A percentile compares a stretch with the other conserved stretches of the same genome.
Conservation (phyloP, 2,888 invertebrate genomes). For the Microctonus hyperodae region DNA sequence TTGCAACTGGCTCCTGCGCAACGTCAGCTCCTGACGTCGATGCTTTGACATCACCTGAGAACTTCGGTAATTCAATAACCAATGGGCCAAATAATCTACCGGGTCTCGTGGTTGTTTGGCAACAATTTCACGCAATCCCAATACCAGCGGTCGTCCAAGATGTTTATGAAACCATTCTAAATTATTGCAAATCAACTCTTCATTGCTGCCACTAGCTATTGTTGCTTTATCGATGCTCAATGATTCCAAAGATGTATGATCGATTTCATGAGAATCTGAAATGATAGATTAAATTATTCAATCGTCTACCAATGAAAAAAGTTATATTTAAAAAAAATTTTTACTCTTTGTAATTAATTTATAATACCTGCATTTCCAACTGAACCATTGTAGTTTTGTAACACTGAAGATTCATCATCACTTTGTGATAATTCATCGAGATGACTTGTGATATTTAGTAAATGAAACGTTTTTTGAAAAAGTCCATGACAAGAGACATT, state of each 20-base stretch:
- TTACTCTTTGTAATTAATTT: background rate
- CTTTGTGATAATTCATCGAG: background rate
- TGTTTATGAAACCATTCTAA: conserved; percentile 39
- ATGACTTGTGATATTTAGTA: background rate
- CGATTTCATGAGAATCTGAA: background rate
- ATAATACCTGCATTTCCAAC: background rate
- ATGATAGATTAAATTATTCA: background rate
- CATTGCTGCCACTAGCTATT: background rate
- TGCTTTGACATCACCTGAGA: conserved; percentile 56
- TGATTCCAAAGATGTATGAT: background rate
- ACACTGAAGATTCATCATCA: background rate
- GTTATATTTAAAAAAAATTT: background rate
- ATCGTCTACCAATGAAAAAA: too few species aligned
- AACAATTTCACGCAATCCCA: conserved; percentile 63
- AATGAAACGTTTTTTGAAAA: background rate
- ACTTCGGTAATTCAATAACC: conserved; percentile 65
- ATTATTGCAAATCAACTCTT: conserved; percentile 12
- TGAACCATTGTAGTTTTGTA: background rate
- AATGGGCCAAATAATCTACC: conserved; percentile 64
- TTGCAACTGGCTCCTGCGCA: conserved; percentile 29
- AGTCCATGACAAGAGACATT: conserved; percentile 2
- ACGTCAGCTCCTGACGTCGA: conserved; percentile 31
- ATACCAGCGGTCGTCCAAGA: conserved; percentile 54
- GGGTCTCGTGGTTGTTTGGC: conserved; percentile 64
- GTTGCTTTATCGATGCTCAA: background rate